Evolutionary conservation across 2,113 vertebrate species (phyloP).

Genomic region (Cebidichthys violaceus): DNA sequence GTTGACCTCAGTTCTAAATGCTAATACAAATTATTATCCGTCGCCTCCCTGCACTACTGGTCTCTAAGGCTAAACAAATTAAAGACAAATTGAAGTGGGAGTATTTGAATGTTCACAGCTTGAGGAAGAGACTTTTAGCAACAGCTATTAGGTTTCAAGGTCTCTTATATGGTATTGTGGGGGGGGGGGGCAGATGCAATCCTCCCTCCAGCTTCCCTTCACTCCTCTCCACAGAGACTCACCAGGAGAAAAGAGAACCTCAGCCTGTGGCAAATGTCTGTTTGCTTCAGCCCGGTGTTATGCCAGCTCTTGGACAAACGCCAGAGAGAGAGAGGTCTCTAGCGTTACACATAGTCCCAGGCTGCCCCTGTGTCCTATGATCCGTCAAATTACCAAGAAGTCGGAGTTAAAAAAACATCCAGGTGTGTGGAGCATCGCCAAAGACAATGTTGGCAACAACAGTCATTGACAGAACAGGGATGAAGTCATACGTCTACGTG

Average conservation of each 20-base stretch:
- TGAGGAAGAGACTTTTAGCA: conserved; percentile 45
- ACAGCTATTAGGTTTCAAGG: conserved; percentile 63
- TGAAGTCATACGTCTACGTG: neutral
- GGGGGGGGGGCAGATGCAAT: conserved; percentile 27
- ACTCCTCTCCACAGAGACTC: neutral
- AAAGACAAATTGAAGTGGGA: conserved; percentile 51
- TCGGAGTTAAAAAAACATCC: conserved; percentile 54
- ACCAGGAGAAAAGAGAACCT: conserved; percentile 36
- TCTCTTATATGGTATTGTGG: conserved; percentile 56
- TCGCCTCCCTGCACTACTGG: conserved; percentile 19
- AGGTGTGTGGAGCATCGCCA: conserved; percentile 17
- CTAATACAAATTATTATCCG: conserved; percentile 1
- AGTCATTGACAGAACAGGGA: neutral
- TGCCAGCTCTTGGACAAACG: conserved; percentile 40
- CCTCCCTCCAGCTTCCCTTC: conserved; percentile 39
- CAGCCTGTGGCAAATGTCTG: conserved; percentile 50
- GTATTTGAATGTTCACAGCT: conserved; percentile 59
- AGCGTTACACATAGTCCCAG: conserved; percentile 52
- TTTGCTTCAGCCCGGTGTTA: conserved; percentile 45
- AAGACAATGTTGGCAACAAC: neutral
- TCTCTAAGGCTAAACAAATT: conserved; percentile 4
- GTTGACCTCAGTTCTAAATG: conserved; percentile 23
- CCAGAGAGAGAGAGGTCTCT: conserved; percentile 50
- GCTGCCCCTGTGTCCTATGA: conserved; percentile 27
- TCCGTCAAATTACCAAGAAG: conserved; percentile 54